phyloP scores from a whole-genome alignment of 2,113 vertebrate species.

The Ondatra zibethicus region DNA sequence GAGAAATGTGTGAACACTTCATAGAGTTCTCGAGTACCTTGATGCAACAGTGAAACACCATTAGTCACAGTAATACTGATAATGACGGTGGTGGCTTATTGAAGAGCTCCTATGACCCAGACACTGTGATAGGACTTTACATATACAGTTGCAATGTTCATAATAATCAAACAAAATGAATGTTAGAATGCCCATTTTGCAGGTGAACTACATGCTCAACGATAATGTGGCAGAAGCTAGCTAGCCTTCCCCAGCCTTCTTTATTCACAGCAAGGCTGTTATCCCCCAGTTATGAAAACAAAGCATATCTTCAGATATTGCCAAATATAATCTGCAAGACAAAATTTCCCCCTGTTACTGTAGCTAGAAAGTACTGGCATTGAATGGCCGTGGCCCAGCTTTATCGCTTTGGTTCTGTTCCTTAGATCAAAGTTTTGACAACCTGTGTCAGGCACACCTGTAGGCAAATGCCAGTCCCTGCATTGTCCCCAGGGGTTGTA shows the following conservation, averaged over 20 bases:
- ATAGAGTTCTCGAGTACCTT: neutral
- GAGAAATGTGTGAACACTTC: neutral
- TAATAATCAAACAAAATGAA: neutral
- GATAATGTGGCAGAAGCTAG: neutral
- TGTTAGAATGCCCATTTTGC: neutral
- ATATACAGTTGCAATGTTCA: neutral
- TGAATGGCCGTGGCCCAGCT: neutral
- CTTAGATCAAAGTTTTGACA: neutral
- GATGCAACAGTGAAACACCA: neutral
- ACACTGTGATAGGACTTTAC: neutral
- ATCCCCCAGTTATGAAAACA: neutral
- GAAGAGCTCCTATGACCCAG: neutral
- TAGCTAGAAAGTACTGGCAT: neutral
- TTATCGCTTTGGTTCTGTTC: neutral
- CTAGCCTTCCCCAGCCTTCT: neutral
- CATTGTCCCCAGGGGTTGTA: neutral
- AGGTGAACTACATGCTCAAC: neutral
- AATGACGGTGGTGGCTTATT: neutral
- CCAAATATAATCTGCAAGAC: neutral
- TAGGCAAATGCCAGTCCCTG: neutral
- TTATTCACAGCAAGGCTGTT: neutral
- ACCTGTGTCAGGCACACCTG: neutral
- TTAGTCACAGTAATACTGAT: neutral
- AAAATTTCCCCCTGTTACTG: neutral
- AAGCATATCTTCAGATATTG: neutral